Percentiles rank a stretch among this genome's conserved stretches.
Evolutionary conservation across 2,888 invertebrate genomes (phyloP).

Genomic region (Cybosia mesomella): DNA sequence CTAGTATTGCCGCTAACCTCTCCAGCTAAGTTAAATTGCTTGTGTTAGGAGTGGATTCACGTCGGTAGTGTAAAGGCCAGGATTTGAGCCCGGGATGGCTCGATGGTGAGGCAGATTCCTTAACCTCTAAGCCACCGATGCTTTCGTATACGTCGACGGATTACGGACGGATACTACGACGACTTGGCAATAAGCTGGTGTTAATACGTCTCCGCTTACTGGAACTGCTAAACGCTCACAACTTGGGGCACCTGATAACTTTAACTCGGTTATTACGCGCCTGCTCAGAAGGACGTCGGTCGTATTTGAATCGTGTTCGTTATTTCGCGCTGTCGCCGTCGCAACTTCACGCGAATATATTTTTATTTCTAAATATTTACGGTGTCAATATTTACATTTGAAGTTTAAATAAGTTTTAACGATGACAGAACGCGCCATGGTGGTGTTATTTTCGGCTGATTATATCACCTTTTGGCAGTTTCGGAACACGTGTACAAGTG

Average conservation of each 20-base stretch:
- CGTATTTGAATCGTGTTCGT: slow-evolving; percentile 43
- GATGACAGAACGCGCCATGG: neutral
- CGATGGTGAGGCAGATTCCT: no score
- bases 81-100: no score
- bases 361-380: slow-evolving; percentile 24
- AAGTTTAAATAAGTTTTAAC: neutral
- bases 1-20: no score
- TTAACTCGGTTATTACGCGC: slow-evolving; percentile 43
- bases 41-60: no score
- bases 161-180: no score
- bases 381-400: slow-evolving; percentile 1
- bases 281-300: slow-evolving; percentile 48
- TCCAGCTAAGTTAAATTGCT: no score
- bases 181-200: no score
- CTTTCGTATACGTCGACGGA: no score
- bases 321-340: slow-evolving; percentile 31
- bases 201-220: no score
- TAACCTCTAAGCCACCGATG: no score
- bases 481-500: slow-evolving; percentile 18
- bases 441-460: slow-evolving; percentile 13
- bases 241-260: slow-evolving; percentile 30
- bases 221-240: slow-evolving; percentile 20
- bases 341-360: slow-evolving; percentile 24
- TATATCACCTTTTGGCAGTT: slow-evolving; percentile 8
- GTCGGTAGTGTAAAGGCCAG: no score